A percentile compares a stretch with the other conserved stretches of the same genome.
phyloP scores from a whole-genome alignment of 2,113 vertebrate genomes.

The Pungitius pungitius region DNA sequence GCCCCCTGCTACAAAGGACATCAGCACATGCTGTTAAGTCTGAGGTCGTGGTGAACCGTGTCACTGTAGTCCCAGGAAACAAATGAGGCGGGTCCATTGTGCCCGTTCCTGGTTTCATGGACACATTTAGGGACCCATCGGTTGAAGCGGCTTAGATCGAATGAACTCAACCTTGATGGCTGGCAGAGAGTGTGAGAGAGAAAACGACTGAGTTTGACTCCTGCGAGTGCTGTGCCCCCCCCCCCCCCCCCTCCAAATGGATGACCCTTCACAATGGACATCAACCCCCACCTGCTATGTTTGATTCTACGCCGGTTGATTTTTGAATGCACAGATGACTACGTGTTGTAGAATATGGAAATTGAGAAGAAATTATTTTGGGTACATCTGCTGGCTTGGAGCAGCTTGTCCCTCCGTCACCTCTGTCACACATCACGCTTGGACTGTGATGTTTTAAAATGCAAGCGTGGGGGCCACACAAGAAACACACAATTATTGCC shows the following conservation, averaged over 20 bases:
- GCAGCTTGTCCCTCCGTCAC: slow-evolving; percentile 54
- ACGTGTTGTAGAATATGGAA: slow-evolving; percentile 8
- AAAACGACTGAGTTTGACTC: slow-evolving; percentile 47
- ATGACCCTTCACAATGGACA: slow-evolving; percentile 46
- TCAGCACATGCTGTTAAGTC: slow-evolving; percentile 63
- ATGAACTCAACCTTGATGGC: slow-evolving; percentile 33
- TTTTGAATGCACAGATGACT: slow-evolving; percentile 8
- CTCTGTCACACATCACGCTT: slow-evolving; percentile 60
- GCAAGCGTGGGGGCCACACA: slow-evolving; percentile 44
- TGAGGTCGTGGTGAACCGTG: slow-evolving; percentile 78
- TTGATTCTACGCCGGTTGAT: slow-evolving; percentile 11
- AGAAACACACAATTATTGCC: slow-evolving; percentile 52
- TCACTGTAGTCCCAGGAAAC: slow-evolving; percentile 74
- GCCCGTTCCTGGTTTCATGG: slow-evolving; percentile 68
- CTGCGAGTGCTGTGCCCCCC: slow-evolving; percentile 10
- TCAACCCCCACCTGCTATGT: slow-evolving; percentile 32
- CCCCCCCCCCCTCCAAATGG: slow-evolving; percentile 21
- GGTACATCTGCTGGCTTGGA: slow-evolving; percentile 61
- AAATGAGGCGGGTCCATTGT: slow-evolving; percentile 76
- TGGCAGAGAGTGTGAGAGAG: slow-evolving; percentile 29
- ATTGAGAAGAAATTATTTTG: slow-evolving; percentile 9
- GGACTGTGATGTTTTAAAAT: slow-evolving; percentile 50
- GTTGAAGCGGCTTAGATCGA: slow-evolving; percentile 34
- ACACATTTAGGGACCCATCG: slow-evolving; percentile 46
- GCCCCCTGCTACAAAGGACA: slow-evolving; percentile 54